phyloP scores from a whole-genome alignment of 2,113 vertebrate species.

The Hylia prasina region DNA sequence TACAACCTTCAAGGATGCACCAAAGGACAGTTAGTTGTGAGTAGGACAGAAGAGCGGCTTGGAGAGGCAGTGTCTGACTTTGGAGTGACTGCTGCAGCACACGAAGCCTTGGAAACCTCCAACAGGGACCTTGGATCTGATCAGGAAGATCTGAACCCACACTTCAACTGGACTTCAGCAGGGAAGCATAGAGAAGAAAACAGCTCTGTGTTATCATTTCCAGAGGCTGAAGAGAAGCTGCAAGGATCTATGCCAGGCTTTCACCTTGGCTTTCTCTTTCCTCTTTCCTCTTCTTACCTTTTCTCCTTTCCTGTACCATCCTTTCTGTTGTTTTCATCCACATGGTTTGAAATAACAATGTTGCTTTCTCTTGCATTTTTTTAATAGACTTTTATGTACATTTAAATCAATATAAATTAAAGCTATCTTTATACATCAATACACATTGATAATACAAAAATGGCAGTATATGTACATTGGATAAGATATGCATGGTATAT shows the following conservation, averaged over 20 bases:
- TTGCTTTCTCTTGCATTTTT: constrained; percentile 21
- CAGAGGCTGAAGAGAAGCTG: not conserved
- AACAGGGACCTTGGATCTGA: not conserved
- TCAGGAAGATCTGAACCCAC: not conserved
- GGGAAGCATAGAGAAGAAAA: not conserved
- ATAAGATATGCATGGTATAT: not conserved
- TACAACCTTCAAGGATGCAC: not conserved
- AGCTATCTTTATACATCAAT: not conserved
- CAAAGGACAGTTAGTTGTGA: not conserved
- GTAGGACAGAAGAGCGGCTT: not conserved
- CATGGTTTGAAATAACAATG: not conserved
- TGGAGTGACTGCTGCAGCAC: not conserved
- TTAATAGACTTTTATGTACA: not conserved
- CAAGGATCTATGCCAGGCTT: not conserved
- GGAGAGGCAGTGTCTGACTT: not conserved
- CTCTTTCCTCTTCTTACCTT: not conserved
- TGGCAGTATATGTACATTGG: not conserved
- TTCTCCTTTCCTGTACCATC: not conserved
- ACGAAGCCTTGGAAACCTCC: not conserved
- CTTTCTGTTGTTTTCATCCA: not conserved
- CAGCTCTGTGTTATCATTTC: not conserved
- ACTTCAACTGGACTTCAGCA: not conserved
- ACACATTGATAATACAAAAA: not conserved
- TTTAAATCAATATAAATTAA: not conserved
- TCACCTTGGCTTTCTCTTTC: not conserved